Evolutionary conservation across 2,113 vertebrate genomes (phyloP).

Genomic region (Mionectes macconnelli): DNA sequence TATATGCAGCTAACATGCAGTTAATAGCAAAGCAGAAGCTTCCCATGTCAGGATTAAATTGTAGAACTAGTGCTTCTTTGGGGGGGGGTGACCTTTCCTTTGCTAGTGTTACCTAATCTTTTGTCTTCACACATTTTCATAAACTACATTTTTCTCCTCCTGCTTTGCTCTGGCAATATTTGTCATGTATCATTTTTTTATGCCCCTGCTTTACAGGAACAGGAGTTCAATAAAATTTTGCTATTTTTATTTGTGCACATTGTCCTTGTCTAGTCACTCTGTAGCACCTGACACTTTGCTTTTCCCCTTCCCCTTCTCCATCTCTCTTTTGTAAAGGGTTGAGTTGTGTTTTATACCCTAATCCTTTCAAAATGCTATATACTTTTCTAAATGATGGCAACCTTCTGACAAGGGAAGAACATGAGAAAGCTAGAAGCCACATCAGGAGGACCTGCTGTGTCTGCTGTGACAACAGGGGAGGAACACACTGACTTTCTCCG

Average conservation of each 20-base stretch:
- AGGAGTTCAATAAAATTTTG: neutral
- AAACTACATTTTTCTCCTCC: neutral
- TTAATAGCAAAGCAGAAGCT: neutral
- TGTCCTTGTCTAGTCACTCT: neutral
- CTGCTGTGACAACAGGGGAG: slow-evolving; percentile 80
- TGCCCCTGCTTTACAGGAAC: neutral
- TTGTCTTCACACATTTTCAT: neutral
- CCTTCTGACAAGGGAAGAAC: slow-evolving; percentile 77
- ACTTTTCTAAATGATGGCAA: slow-evolving; percentile 75
- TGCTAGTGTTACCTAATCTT: neutral
- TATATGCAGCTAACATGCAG: neutral
- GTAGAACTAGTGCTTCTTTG: neutral
- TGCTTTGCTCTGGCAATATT: neutral
- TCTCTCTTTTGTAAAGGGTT: slow-evolving; percentile 48
- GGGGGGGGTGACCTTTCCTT: neutral
- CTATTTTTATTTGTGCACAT: neutral
- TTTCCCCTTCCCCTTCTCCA: neutral
- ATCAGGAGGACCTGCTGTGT: slow-evolving; percentile 68
- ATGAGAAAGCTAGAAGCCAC: slow-evolving; percentile 74
- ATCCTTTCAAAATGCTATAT: slow-evolving; percentile 75
- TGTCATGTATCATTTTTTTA: neutral
- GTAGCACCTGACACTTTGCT: slow-evolving; percentile 67
- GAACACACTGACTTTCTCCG: slow-evolving; percentile 61
- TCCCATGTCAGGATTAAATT: neutral
- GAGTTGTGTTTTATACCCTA: slow-evolving; percentile 76